Evolutionary conservation across 2,113 vertebrate genomes (phyloP).

Genomic region (Forbesichthys papilliferus): DNA sequence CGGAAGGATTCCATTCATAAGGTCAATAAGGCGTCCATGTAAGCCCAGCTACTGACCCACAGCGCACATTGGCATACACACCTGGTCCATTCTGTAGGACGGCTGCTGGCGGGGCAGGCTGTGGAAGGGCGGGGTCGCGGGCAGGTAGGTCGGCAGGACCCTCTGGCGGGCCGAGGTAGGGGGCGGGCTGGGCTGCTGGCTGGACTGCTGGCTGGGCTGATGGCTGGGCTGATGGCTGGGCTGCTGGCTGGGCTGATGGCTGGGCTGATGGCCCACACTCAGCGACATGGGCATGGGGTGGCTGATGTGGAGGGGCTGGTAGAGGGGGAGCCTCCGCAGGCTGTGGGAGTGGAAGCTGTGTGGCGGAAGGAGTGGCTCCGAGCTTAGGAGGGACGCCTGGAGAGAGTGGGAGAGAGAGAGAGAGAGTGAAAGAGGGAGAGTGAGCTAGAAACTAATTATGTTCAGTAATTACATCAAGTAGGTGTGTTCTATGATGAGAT

Average conservation of each 20-base stretch:
- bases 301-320: conserved; percentile 76
- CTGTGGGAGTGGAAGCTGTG: conserved; percentile 74
- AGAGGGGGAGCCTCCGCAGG: conserved; percentile 69
- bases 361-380: conserved; percentile 68
- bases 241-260: conserved; percentile 40
- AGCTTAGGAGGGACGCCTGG: conserved; percentile 63
- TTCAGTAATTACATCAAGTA: neutral
- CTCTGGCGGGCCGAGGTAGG: conserved; percentile 50
- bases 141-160: conserved; percentile 47
- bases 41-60: too few relatives aligned
- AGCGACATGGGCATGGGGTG: conserved; percentile 68
- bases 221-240: conserved; percentile 58
- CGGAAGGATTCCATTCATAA: too few relatives aligned
- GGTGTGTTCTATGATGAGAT: neutral
- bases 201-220: too few relatives aligned
- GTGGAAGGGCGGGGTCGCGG: conserved; percentile 57
- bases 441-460: neutral
- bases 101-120: conserved; percentile 68
- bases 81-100: conserved; percentile 63
- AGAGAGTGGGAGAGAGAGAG: neutral
- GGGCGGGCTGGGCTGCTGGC: conserved; percentile 51
- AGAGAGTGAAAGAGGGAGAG: neutral
- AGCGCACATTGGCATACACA: conserved; percentile 35
- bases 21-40: too few relatives aligned
- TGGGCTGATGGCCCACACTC: conserved; percentile 63